These are phyloP conservation scores for Agrochola lychnidis DNA, from an alignment of 2,888 invertebrate species.

Conservation along the genomic window DNA sequence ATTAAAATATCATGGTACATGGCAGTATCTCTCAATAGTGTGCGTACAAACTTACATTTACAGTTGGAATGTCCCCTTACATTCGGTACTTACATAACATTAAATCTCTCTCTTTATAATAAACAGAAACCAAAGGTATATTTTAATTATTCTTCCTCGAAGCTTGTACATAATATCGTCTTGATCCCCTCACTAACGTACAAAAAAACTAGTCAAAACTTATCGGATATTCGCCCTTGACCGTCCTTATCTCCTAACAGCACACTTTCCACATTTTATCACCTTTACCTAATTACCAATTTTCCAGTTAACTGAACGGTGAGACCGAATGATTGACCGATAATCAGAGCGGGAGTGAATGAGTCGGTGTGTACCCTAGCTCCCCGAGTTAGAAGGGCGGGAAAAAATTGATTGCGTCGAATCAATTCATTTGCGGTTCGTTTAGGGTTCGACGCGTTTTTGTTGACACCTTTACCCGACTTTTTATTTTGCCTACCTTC, in stretches of 20 bases:
- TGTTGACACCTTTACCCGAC: constrained; percentile 80
- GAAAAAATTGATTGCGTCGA: constrained; percentile 87
- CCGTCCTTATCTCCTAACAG: constrained; percentile 63
- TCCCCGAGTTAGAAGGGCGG: constrained; percentile 60
- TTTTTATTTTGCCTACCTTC: constrained; percentile 72
- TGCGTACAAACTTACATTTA: too few species aligned
- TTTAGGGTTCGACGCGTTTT: constrained; percentile 76
- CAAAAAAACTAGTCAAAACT: constrained; percentile 12
- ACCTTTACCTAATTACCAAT: constrained; percentile 88
- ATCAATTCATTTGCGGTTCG: constrained; percentile 85
- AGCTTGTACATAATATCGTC: not conserved
- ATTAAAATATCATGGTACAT: too few species aligned
- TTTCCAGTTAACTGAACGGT: constrained; percentile 89
- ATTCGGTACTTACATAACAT: not conserved
- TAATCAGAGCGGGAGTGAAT: constrained; percentile 84
- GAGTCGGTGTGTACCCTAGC: constrained; percentile 72
- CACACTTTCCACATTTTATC: constrained; percentile 80
- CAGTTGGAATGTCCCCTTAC: too few species aligned
- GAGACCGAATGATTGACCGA: constrained; percentile 88
- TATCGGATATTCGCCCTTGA: constrained; percentile 39
- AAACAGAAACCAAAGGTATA: not conserved
- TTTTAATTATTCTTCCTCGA: not conserved
- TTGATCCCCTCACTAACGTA: not conserved
- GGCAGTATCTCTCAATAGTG: too few species aligned
- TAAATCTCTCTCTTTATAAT: not conserved